A percentile compares a stretch with the other conserved stretches of the same genome.
These are phyloP conservation scores for Brachionus plicatilis DNA, from an alignment of 1,140 invertebrate genomes.

Conservation along the genomic window DNA sequence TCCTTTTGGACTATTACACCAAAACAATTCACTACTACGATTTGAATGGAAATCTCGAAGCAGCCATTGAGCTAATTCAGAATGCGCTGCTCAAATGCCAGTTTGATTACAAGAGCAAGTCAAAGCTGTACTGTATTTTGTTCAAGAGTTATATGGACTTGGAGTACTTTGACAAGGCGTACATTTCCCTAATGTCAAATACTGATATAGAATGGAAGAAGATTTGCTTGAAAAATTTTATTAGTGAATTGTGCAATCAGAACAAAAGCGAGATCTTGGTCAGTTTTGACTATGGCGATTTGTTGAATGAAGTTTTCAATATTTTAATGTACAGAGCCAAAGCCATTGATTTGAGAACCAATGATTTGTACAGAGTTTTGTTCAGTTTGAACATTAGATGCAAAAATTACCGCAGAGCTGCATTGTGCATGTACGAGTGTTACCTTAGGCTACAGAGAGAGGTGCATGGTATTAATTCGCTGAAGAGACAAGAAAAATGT, in stretches of 20 bases:
- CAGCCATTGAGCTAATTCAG: slow-evolving; percentile 24
- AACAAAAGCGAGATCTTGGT: slow-evolving; percentile 4
- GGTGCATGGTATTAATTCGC: neutral
- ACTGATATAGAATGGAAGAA: slow-evolving; percentile 28
- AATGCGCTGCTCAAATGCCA: neutral
- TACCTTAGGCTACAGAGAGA: neutral
- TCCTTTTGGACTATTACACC: slow-evolving; percentile 12
- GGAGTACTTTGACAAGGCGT: slow-evolving; percentile 24
- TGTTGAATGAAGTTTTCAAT: neutral
- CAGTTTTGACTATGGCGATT: slow-evolving; percentile 28
- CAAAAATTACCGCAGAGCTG: slow-evolving; percentile 14
- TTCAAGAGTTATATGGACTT: slow-evolving; percentile 39
- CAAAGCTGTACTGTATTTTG: slow-evolving; percentile 25
- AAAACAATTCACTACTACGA: slow-evolving; percentile 37
- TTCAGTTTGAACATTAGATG: neutral
- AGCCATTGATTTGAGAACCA: slow-evolving; percentile 2
- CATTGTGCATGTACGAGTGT: slow-evolving; percentile 31
- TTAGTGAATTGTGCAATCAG: slow-evolving; percentile 36
- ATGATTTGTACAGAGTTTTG: slow-evolving; percentile 6
- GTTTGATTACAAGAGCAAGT: slow-evolving; percentile 18
- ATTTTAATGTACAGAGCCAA: slow-evolving; percentile 7
- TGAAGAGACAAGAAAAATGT: slow-evolving; percentile 35
- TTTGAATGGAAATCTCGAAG: slow-evolving; percentile 30
- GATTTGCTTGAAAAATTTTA: slow-evolving; percentile 34
- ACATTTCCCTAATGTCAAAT: neutral